phyloP scores from a whole-genome alignment of 2,888 invertebrate species.

The Mimachlamys varia region DNA sequence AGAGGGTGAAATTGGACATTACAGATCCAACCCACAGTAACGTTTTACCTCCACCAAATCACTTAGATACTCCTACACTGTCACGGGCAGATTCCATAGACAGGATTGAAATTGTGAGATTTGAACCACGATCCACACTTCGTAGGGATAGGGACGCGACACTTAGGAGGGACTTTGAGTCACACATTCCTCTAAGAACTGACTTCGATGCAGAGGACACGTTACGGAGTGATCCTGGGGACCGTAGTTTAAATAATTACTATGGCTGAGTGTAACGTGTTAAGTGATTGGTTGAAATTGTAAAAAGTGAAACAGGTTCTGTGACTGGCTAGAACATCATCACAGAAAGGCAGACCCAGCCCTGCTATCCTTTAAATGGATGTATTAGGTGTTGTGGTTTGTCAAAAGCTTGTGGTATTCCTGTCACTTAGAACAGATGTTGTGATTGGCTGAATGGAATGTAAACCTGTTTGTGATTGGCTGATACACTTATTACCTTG shows the following conservation, averaged over 20 bases:
- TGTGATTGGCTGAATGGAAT: constrained; percentile 28
- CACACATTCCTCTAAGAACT: constrained; percentile 32
- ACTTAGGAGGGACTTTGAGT: constrained; percentile 24
- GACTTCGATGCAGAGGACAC: constrained; percentile 29
- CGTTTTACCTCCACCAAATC: constrained; percentile 61
- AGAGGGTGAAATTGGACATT: constrained; percentile 71
- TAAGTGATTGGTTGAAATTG: not conserved
- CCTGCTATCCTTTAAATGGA: not conserved
- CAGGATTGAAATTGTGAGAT: constrained; percentile 75
- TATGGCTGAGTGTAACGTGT: constrained; percentile 39
- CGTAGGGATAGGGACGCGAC: constrained; percentile 45
- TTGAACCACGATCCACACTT: constrained; percentile 72
- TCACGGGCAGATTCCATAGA: constrained; percentile 74
- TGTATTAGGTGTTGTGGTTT: constrained; percentile 22
- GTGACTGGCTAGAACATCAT: not conserved
- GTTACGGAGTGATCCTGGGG: constrained; percentile 39
- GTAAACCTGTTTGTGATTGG: constrained; percentile 1
- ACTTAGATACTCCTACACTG: constrained; percentile 70
- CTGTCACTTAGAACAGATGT: not conserved
- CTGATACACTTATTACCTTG: not conserved
- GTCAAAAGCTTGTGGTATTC: constrained; percentile 32
- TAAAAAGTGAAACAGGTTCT: not conserved
- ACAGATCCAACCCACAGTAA: constrained; percentile 73
- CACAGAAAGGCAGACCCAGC: not conserved
- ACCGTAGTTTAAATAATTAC: constrained; percentile 48